Evolutionary conservation across 1,140 invertebrate genomes (phyloP).

Genomic region (Zaprionus taronus): DNA sequence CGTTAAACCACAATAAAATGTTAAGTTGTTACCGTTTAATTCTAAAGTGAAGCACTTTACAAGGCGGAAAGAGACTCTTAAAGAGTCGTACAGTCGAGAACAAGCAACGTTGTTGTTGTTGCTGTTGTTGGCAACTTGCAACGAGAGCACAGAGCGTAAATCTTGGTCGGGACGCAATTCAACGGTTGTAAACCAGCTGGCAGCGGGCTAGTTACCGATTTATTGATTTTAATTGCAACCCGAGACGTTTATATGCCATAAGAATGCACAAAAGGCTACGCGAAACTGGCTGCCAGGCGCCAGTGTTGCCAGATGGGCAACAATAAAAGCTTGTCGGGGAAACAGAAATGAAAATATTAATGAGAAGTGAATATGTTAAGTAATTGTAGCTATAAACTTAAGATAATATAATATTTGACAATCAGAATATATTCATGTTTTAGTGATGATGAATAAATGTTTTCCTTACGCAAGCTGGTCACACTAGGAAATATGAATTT

Average conservation of each 20-base stretch:
- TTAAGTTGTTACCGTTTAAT: slow-evolving; percentile 66
- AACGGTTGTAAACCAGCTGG: slow-evolving; percentile 80
- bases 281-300: slow-evolving; percentile 32
- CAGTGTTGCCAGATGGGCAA: not conserved
- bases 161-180: slow-evolving; percentile 43
- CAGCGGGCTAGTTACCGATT: slow-evolving; percentile 81
- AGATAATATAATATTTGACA: no score
- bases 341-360: not conserved
- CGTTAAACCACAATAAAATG: slow-evolving; percentile 63
- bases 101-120: not conserved
- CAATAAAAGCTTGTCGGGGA: not conserved
- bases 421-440: no score
- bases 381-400: not conserved
- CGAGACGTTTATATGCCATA: slow-evolving; percentile 79
- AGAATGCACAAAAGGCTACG: slow-evolving; percentile 70
- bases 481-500: no score
- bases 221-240: slow-evolving; percentile 82
- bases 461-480: no score
- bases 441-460: no score
- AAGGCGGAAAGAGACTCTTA: slow-evolving; percentile 25
- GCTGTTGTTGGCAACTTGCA: not conserved
- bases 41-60: slow-evolving; percentile 51
- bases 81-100: slow-evolving; percentile 24
- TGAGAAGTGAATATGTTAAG: not conserved
- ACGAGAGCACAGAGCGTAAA: slow-evolving; percentile 19